Conservation (phyloP, 2,113 vertebrate species). For the Trogon surrucura region DNA sequence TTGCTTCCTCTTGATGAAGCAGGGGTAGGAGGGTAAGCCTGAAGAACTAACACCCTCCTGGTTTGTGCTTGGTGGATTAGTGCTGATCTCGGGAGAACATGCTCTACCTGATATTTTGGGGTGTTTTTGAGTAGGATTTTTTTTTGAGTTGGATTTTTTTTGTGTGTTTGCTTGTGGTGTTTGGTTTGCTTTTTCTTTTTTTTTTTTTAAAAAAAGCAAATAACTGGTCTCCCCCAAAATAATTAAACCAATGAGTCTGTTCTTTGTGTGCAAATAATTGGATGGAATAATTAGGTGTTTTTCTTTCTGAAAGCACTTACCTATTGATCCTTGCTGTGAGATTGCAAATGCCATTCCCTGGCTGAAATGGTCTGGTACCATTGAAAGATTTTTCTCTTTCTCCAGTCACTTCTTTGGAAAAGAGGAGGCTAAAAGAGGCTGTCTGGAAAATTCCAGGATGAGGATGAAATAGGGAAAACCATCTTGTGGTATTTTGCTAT, state of each 20-base stretch:
- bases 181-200: no score
- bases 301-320: not conserved
- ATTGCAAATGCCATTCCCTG: not conserved
- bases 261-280: not conserved
- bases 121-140: no score
- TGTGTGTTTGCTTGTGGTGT: no score
- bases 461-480: not conserved
- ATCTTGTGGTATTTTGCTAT: not conserved
- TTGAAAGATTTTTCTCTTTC: not conserved
- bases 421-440: not conserved
- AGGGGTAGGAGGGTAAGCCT: not conserved
- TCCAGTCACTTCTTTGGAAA: not conserved
- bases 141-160: no score
- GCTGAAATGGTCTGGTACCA: not conserved
- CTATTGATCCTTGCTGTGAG: not conserved
- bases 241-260: not conserved
- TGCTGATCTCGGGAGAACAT: not conserved
- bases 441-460: not conserved
- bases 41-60: not conserved
- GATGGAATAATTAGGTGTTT: not conserved
- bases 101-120: not conserved
- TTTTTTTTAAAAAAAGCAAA: not conserved
- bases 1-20: not conserved
- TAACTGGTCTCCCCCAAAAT: not conserved
- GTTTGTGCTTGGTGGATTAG: not conserved